Evolutionary conservation across 35 echinoderm and acorn worm species (phyloP).

Genomic region (Holothuria glaberrima): DNA sequence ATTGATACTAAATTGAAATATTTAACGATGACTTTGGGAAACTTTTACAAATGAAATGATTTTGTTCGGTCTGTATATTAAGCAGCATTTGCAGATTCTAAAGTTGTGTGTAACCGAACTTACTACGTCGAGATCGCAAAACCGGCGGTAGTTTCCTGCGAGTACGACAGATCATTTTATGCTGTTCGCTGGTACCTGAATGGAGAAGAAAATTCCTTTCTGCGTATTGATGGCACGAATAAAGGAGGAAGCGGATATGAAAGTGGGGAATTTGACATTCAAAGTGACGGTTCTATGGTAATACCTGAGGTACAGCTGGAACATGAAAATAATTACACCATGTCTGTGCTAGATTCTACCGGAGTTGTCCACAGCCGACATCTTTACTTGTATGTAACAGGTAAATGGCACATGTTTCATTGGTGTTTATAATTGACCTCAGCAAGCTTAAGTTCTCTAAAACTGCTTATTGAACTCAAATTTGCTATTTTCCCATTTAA

Average conservation of each 20-base stretch:
- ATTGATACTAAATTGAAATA: no score
- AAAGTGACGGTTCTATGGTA: conserved; percentile 11
- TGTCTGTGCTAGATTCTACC: background rate
- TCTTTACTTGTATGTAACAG: background rate
- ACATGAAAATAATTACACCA: background rate
- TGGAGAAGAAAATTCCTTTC: background rate
- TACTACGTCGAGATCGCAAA: background rate
- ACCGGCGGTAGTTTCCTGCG: background rate
- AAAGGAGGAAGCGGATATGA: conserved; percentile 5
- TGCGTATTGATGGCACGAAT: background rate
- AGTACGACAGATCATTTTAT: background rate
- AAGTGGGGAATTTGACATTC: conserved; percentile 2
- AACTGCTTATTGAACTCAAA: no score
- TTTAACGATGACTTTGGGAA: no score
- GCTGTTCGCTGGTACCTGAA: background rate
- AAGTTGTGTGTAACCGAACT: background rate
- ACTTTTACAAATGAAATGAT: no score
- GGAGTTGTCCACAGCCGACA: background rate
- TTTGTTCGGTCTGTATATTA: no score
- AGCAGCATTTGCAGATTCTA: background rate
- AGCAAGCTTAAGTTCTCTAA: no score
- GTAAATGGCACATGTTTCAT: background rate
- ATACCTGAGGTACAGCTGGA: background rate
- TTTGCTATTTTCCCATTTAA: no score
- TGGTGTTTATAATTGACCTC: background rate